A percentile compares a stretch with the other conserved stretches of the same genome.
phyloP scores from a whole-genome alignment of 2,113 vertebrate species.

The Corapipo altera region DNA sequence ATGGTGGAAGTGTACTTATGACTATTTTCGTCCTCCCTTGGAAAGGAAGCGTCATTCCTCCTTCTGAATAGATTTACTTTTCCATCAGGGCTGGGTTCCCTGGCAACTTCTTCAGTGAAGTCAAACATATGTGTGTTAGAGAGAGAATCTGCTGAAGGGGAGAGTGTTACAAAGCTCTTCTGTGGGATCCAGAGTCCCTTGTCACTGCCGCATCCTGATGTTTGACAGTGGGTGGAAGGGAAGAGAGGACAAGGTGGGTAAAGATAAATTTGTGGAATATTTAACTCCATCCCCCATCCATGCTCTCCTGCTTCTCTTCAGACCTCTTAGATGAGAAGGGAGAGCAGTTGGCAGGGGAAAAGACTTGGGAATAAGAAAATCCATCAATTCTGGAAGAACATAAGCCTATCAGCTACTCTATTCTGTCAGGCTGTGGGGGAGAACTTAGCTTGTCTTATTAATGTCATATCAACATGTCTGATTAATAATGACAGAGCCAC shows the following conservation, averaged over 20 bases:
- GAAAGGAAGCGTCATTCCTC: neutral
- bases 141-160: neutral
- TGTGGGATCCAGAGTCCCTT: accelerated
- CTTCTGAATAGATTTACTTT: neutral
- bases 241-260: neutral
- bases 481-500: constrained; percentile 33
- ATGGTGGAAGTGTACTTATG: neutral
- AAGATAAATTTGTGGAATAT: neutral
- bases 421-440: neutral
- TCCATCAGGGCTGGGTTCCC: neutral
- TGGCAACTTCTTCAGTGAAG: neutral
- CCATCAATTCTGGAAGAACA: neutral
- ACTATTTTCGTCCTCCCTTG: neutral
- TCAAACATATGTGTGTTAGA: neutral
- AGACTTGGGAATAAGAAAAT: neutral
- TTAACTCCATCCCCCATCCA: neutral
- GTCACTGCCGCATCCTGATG: neutral
- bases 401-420: neutral
- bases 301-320: neutral
- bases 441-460: constrained; percentile 7
- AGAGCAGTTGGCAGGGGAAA: neutral
- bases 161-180: neutral
- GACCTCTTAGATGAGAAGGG: neutral
- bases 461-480: constrained; percentile 26
- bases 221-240: neutral